Percentiles rank a stretch among this genome's conserved stretches.
phyloP scores from a whole-genome alignment of 2,888 invertebrate species.

The Microchrysa polita region DNA sequence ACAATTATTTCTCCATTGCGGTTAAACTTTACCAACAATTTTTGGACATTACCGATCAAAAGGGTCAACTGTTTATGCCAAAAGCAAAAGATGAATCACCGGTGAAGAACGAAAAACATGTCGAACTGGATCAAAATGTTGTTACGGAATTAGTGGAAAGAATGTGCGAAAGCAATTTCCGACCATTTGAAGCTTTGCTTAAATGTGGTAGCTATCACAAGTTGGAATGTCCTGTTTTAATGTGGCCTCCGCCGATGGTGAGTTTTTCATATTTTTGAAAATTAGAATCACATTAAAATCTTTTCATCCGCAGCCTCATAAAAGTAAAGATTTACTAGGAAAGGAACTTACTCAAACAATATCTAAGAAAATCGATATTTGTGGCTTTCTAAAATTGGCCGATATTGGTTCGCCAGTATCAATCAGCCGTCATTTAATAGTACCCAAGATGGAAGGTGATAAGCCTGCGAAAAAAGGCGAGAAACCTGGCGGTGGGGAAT shows the following conservation, averaged over 20 bases:
- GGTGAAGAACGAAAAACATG: conserved; percentile 17
- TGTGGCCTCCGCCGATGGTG: conserved; percentile 80
- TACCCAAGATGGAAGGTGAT: conserved; percentile 74
- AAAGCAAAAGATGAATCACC: conserved; percentile 62
- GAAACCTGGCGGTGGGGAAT: conserved; percentile 53
- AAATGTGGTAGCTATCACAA: conserved; percentile 74
- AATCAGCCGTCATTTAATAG: conserved; percentile 86
- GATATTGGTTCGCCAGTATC: conserved; percentile 93
- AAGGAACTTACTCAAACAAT: conserved; percentile 64
- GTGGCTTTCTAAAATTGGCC: conserved; percentile 87
- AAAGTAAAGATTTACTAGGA: conserved; percentile 47
- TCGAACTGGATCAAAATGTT: conserved; percentile 12
- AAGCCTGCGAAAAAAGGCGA: conserved; percentile 56
- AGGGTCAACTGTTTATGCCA: conserved; percentile 70
- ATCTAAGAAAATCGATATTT: conserved; percentile 79
- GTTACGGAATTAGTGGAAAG: conserved; percentile 59
- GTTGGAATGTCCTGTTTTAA: conserved; percentile 74
- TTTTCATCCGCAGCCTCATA: conserved; percentile 56
- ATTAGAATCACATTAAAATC: conserved; percentile 36
- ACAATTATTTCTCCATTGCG: conserved; percentile 66
- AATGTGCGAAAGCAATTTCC: conserved; percentile 77
- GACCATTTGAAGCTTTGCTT: conserved; percentile 75
- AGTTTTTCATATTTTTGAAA: conserved; percentile 51
- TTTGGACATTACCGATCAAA: conserved; percentile 77
- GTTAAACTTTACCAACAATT: conserved; percentile 74